Evolutionary conservation across 2,797 vertebrate genomes (phyloP), one percentile per base, ranked within the genome.

Genomic region (Chiropotes sagulatus): DNA sequence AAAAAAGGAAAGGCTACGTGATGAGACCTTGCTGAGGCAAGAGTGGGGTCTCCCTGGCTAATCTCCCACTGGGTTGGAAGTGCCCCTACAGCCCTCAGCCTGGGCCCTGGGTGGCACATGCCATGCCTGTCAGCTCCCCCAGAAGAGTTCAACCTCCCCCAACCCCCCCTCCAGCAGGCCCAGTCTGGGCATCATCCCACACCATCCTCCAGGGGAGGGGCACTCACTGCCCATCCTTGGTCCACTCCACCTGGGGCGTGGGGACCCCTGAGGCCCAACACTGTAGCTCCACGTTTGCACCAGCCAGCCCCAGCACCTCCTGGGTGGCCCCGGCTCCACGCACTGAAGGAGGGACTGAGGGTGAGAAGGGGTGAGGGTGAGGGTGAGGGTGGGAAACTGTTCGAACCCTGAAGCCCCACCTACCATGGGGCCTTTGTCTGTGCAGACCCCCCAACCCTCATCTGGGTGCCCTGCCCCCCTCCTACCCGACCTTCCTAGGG

Each of bases 201-300:
- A 1, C 33, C 11, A 2, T 12, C 33, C 24, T 0, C 81, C 1
- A 12, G 22, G 13, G 9, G 39, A 13, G 28, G 11, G 44, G 8
- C 76, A 98, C 99, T 99, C 97, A 99, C 99, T 99, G 99, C 98
- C 99, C 99, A 0, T 99, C 99, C 2, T 99, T 99, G 98, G 99
- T 99, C 99, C 99, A 99, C 90, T 99, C 99, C 98, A 99, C 98
- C 94, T 98, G 98, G 64, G 99, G 99, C 0, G 84, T 97, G 50
- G 99, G 99, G 14, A 97, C 97, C 24, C 99, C 99, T 0, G 98
- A 98, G 14, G 99, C 98, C 70, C 96, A 97, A 93, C 99, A 99
- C 90, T 99, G 98, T 88, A 99, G 98, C 93, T 99, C 98, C 72
- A 99, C 98, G 41, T 99, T 98, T 30, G 99, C 98, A 5, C 99